Conservation (phyloP, 2,113 vertebrate species). For the Platichthys stellatus region DNA sequence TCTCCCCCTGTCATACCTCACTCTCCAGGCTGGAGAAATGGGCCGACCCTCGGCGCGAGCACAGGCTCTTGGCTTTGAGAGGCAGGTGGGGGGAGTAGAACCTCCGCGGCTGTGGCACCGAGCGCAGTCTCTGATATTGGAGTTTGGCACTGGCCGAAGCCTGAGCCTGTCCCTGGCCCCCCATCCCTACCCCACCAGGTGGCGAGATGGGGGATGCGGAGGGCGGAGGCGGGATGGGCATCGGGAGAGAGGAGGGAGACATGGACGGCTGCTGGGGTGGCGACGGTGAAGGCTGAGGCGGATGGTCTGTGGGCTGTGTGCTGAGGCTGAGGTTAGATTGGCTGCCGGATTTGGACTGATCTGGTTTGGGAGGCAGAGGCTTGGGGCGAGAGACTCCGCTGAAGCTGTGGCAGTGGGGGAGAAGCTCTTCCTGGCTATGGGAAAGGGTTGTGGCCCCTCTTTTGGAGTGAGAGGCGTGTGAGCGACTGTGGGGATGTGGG, state of each 20-base stretch:
- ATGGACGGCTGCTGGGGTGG: conserved; percentile 78
- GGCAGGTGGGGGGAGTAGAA: conserved; percentile 87
- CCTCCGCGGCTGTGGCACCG: conserved; percentile 83
- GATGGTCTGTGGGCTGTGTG: conserved; percentile 84
- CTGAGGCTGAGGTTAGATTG: conserved; percentile 92
- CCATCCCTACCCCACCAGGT: conserved; percentile 73
- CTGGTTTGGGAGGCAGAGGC: conserved; percentile 81
- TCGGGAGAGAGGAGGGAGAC: conserved; percentile 79
- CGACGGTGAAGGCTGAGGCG: conserved; percentile 76
- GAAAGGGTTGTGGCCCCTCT: conserved; percentile 76
- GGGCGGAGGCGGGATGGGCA: conserved; percentile 80
- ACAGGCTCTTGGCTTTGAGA: conserved; percentile 89
- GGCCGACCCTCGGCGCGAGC: conserved; percentile 90
- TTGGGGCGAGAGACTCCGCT: conserved; percentile 80
- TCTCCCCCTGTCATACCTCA: conserved; percentile 91
- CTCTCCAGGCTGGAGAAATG: conserved; percentile 96
- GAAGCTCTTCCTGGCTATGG: conserved; percentile 89
- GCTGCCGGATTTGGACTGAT: conserved; percentile 89
- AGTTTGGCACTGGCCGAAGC: conserved; percentile 84
- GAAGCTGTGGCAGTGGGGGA: conserved; percentile 86
- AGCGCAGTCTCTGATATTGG: conserved; percentile 86
- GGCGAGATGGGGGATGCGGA: conserved; percentile 80
- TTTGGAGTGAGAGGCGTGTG: conserved; percentile 73
- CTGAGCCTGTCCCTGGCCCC: conserved; percentile 67
- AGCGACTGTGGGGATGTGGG: conserved; percentile 80